Conservation (phyloP, 1,140 invertebrate genomes). For the Pygmarrhopalites habei region DNA sequence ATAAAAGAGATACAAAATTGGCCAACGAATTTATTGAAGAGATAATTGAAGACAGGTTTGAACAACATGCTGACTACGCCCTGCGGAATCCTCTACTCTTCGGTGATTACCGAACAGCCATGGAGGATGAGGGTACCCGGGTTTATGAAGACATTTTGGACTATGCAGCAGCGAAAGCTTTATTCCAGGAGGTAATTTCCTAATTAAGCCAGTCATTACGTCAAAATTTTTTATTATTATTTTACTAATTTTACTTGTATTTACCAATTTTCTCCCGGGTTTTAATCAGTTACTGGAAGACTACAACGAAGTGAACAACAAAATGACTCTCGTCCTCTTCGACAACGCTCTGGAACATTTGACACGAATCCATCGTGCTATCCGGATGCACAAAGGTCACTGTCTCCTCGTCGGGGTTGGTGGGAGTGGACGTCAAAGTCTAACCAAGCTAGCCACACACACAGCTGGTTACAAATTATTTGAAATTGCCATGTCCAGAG, state of each 20-base stretch:
- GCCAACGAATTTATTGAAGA: slow-evolving; percentile 48
- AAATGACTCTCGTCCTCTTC: slow-evolving; percentile 75
- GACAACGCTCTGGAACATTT: slow-evolving; percentile 83
- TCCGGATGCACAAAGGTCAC: slow-evolving; percentile 76
- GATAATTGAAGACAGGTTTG: slow-evolving; percentile 49
- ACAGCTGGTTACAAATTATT: slow-evolving; percentile 72
- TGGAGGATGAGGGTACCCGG: slow-evolving; percentile 65
- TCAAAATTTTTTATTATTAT: not conserved
- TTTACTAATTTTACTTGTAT: not conserved
- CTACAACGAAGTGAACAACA: slow-evolving; percentile 61
- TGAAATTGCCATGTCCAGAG: slow-evolving; percentile 69
- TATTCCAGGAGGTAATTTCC: slow-evolving; percentile 79
- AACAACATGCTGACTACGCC: slow-evolving; percentile 51
- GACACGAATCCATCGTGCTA: slow-evolving; percentile 70
- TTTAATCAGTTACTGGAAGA: slow-evolving; percentile 79
- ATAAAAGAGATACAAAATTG: slow-evolving; percentile 50
- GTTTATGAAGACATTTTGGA: slow-evolving; percentile 83
- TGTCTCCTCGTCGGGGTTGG: slow-evolving; percentile 76
- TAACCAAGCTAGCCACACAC: slow-evolving; percentile 63
- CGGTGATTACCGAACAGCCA: slow-evolving; percentile 77
- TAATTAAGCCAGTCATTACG: not conserved
- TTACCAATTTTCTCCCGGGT: slow-evolving; percentile 16
- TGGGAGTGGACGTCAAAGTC: slow-evolving; percentile 72
- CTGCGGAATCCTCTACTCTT: slow-evolving; percentile 74
- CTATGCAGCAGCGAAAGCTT: slow-evolving; percentile 71